These are phyloP conservation scores for Pagrus major DNA, from an alignment of 2,113 vertebrate genomes.

Conservation along the genomic window DNA sequence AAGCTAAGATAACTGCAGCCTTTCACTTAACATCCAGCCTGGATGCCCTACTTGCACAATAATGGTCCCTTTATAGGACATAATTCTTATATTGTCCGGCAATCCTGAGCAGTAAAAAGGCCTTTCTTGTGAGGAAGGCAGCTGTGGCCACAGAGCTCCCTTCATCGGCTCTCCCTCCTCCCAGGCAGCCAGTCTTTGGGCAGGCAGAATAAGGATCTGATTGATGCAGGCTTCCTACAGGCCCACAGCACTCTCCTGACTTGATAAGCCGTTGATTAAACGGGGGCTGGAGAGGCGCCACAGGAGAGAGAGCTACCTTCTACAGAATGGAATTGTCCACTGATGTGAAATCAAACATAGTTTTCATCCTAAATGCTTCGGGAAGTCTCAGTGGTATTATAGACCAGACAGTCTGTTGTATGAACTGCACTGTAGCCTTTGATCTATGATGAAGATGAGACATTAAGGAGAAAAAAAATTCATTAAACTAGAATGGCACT, in stretches of 20 bases:
- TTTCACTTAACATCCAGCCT: constrained; percentile 43
- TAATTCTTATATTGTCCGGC: constrained; percentile 56
- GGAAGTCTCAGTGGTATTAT: constrained; percentile 7
- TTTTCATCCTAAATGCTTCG: constrained; percentile 38
- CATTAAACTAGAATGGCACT: too few species aligned
- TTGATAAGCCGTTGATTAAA: constrained; percentile 79
- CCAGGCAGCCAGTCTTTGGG: constrained; percentile 65
- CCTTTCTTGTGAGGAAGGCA: constrained; percentile 63
- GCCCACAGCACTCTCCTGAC: constrained; percentile 63
- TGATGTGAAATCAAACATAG: constrained; percentile 50
- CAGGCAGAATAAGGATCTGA: constrained; percentile 77
- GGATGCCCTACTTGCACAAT: constrained; percentile 22
- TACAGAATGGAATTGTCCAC: constrained; percentile 56
- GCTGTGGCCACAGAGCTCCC: constrained; percentile 72
- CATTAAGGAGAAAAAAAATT: too few species aligned
- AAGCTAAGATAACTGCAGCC: constrained; percentile 24
- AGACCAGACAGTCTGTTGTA: neutral
- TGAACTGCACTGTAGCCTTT: neutral
- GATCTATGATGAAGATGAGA: too few species aligned
- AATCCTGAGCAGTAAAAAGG: constrained; percentile 50
- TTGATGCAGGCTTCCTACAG: constrained; percentile 71
- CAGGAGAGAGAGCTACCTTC: constrained; percentile 35
- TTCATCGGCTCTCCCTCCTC: constrained; percentile 59
- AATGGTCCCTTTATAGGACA: constrained; percentile 46
- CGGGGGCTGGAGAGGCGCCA: constrained; percentile 18